Evolutionary conservation across 2,888 invertebrate genomes (phyloP), one percentile per base, ranked within the genome.

Genomic region (Augiades crinisus): DNA sequence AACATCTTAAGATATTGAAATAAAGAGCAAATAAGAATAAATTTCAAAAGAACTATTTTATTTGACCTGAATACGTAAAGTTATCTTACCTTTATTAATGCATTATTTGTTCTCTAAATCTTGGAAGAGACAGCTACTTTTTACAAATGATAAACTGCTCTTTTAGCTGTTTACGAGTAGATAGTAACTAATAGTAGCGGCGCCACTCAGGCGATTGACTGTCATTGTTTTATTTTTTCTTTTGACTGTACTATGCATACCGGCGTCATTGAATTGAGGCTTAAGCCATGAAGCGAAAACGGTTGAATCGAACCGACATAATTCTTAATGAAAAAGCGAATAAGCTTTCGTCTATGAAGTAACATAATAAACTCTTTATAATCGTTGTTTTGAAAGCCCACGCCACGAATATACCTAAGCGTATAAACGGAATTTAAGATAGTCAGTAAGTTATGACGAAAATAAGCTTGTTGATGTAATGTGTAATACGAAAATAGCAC

Each of bases 131-230:
- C 27, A 33, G n/a, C 12, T 31, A 10, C 17, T n/a, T 30, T 43
- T 21, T 47, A 38, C 14, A 38, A 47, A 47, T 24, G 14, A 16
- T 10, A 41, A n/a, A 12, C 3, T 19, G 2, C 21, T 19, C n/a
- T n/a, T n/a, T 12, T 17, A 19, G 6, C 5, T 38, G 33, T 33
- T 40, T 33, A 13, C 12, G 12, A 10, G 17, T 72, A 63, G 69
- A 57, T 55, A 55, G 50, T 67, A 65, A 62, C 64, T 71, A 81
- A 83, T 72, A 75, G 73, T 63, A 49, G 51, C 70, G 85, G 85
- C 83, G 85, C 82, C 85, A 64, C 36, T 34, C 64, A 54, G 73
- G 57, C 74, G 78, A 67, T 63, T 60, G 60, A 12, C 0, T 30
- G 30, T 41, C 54, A 77, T 77, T 79, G 78, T 81, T 72, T 72